Percentiles rank a stretch among this genome's conserved stretches.
phyloP scores from a whole-genome alignment of 2,888 invertebrate species.

The Nemoura dubitans region DNA sequence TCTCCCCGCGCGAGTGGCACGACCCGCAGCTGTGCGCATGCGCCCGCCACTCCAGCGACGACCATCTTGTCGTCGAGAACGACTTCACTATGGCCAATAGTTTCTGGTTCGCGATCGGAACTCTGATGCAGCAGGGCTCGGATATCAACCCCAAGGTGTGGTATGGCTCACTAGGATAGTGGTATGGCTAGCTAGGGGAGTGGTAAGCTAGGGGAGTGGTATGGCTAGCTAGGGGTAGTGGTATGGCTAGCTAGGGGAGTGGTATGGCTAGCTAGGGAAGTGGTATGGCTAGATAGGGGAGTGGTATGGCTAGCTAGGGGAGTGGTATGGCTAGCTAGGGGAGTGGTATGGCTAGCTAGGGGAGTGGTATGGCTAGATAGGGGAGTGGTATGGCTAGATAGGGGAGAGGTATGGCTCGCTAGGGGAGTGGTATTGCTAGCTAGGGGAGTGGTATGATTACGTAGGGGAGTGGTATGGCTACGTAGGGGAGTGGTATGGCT shows the following conservation, averaged over 20 bases:
- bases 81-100: constrained; percentile 68
- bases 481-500: constrained; percentile 53
- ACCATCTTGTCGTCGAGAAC: constrained; percentile 61
- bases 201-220: constrained; percentile 52
- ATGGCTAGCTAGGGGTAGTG: not conserved
- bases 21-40: constrained; percentile 55
- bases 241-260: constrained; percentile 54
- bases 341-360: constrained; percentile 50
- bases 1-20: constrained; percentile 68
- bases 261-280: constrained; percentile 7
- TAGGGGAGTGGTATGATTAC: constrained; percentile 53
- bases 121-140: constrained; percentile 67
- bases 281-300: constrained; percentile 53
- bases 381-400: too few relatives aligned
- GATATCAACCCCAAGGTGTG: constrained; percentile 62
- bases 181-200: not conserved
- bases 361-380: not conserved
- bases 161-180: constrained; percentile 15
- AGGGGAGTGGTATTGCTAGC: not conserved
- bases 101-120: constrained; percentile 69
- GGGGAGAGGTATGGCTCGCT: constrained; percentile 52
- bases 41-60: constrained; percentile 37
- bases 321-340: constrained; percentile 46
- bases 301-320: constrained; percentile 29
- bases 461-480: not conserved